These are phyloP conservation scores for Ommatoiulus sabulosus DNA, from an alignment of 2,888 invertebrate genomes.

Conservation along the genomic window DNA sequence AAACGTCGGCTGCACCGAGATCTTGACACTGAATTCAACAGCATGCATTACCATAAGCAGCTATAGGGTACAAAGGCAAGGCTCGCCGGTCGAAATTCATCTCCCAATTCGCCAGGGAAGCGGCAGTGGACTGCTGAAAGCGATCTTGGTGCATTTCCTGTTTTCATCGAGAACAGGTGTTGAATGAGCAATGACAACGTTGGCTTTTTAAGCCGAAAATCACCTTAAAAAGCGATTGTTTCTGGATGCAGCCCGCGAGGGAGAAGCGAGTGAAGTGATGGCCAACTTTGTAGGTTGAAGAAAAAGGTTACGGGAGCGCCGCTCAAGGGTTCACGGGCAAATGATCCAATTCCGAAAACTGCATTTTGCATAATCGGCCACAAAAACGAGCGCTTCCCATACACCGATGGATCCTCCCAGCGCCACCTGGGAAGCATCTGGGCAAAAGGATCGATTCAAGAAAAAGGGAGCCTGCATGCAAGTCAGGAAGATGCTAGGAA, in stretches of 20 bases:
- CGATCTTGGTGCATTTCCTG: neutral
- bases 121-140: neutral
- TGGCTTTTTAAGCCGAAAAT: neutral
- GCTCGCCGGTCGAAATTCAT: neutral
- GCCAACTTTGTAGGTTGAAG: neutral
- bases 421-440: no score
- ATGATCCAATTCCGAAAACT: no score
- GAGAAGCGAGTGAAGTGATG: neutral
- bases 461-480: no score
- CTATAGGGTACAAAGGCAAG: neutral
- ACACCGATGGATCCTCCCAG: no score
- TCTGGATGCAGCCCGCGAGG: neutral
- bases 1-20: neutral
- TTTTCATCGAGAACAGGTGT: conserved; percentile 23
- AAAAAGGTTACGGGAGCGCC: conserved; percentile 8
- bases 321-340: no score
- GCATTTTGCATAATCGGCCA: no score
- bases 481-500: no score
- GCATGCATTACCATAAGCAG: no score
- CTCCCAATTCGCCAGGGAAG: neutral
- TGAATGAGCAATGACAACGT: conserved; percentile 12
- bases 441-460: no score
- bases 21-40: conserved; percentile 8
- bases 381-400: no score
- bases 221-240: neutral